These are phyloP conservation scores for Chirona hameri DNA, from an alignment of 2,888 invertebrate genomes.

Conservation along the genomic window DNA sequence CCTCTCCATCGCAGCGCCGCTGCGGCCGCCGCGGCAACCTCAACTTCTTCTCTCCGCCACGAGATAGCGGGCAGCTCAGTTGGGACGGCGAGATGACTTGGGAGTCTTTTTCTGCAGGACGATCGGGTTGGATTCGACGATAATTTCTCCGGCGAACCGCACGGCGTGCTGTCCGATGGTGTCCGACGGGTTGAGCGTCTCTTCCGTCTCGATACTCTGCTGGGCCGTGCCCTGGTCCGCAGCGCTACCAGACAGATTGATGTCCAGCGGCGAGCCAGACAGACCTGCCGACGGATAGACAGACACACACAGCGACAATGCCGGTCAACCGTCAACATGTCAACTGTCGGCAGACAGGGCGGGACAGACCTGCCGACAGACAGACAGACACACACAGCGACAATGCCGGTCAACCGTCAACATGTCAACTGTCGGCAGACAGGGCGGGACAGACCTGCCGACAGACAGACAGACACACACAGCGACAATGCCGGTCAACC, in stretches of 20 bases:
- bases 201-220: slow-evolving; percentile 13
- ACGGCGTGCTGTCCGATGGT: not conserved
- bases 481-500: no score
- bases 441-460: not conserved
- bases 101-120: not conserved
- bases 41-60: not conserved
- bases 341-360: no score
- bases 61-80: not conserved
- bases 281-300: not conserved
- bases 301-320: no score
- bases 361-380: not conserved
- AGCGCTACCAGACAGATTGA: not conserved
- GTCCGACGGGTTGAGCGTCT: not conserved
- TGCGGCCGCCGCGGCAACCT: not conserved
- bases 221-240: not conserved
- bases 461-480: not conserved
- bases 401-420: no score
- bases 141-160: slow-evolving; percentile 3
- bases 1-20: no score
- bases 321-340: no score
- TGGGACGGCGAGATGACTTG: not conserved
- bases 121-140: slow-evolving; percentile 13
- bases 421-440: no score
- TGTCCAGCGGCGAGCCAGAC: not conserved
- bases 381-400: not conserved